These are phyloP conservation scores for Ceyx cyanopectus DNA, from an alignment of 2,113 vertebrate species.

Conservation along the genomic window DNA sequence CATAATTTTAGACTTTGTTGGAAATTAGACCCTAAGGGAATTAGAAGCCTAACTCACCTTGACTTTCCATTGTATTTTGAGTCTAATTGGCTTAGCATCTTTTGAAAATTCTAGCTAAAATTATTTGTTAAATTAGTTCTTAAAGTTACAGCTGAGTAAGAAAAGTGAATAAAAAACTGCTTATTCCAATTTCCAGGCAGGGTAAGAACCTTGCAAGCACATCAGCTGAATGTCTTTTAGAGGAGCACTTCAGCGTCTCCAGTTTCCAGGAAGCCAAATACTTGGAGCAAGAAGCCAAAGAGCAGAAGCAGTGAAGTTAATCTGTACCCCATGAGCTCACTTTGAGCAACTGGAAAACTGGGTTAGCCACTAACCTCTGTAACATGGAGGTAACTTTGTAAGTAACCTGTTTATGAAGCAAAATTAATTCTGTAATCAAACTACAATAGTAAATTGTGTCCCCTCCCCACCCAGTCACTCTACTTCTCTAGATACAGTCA, in stretches of 20 bases:
- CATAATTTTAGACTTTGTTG: constrained; percentile 50
- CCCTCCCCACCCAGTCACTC: too few species aligned
- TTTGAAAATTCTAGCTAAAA: constrained; percentile 44
- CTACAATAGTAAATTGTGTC: neutral
- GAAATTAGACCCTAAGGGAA: constrained; percentile 57
- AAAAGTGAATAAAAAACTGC: neutral
- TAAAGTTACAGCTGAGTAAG: constrained; percentile 36
- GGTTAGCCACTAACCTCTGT: neutral
- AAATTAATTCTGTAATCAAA: neutral
- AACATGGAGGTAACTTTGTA: neutral
- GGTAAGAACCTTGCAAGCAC: neutral
- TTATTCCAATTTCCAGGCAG: neutral
- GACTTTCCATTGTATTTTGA: constrained; percentile 56
- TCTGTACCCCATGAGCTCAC: neutral
- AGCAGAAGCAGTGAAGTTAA: neutral
- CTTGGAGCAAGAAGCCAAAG: neutral
- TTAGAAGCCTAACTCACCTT: constrained; percentile 64
- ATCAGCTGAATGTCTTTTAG: neutral
- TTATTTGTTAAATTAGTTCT: constrained; percentile 23
- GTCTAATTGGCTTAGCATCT: constrained; percentile 54
- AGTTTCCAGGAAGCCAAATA: neutral
- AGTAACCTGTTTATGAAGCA: neutral
- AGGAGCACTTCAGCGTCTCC: neutral
- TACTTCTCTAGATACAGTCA: neutral
- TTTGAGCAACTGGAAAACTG: neutral